These are phyloP conservation scores for Numida meleagris DNA, from an alignment of 2,113 vertebrate genomes.

Conservation along the genomic window DNA sequence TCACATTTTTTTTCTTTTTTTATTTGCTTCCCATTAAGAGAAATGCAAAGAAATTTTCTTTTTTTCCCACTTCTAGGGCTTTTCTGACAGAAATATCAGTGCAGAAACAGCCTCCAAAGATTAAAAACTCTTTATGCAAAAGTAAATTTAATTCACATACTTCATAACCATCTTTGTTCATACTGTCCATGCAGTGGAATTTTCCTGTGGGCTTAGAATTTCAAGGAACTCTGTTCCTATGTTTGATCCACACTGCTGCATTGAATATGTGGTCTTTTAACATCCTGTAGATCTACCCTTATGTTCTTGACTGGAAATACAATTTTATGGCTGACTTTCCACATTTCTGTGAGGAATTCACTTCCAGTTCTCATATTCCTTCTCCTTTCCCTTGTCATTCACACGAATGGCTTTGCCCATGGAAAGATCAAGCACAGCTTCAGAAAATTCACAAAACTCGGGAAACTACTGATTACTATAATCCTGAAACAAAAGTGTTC, in stretches of 20 bases:
- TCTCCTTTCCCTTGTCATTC: not conserved
- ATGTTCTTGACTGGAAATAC: not conserved
- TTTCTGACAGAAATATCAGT: not conserved
- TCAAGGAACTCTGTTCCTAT: not conserved
- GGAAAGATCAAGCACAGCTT: not conserved
- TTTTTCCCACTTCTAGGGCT: not conserved
- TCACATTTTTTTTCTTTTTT: not conserved
- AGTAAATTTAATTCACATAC: not conserved
- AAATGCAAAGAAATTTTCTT: not conserved
- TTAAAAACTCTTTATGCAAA: not conserved
- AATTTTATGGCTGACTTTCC: not conserved
- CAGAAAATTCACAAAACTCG: not conserved
- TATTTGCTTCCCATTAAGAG: not conserved
- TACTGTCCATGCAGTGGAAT: not conserved
- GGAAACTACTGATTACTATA: not conserved
- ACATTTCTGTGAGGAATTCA: not conserved
- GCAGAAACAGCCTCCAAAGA: not conserved
- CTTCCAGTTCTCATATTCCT: not conserved
- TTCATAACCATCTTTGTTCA: not conserved
- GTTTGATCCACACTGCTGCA: not conserved
- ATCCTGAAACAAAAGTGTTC: not conserved
- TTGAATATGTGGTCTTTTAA: accelerated
- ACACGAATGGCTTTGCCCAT: not conserved
- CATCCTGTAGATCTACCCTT: not conserved
- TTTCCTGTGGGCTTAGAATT: not conserved